Evolutionary conservation across 2,113 vertebrate species (phyloP), one percentile per base, ranked within the genome.

Genomic region (Xiphorhynchus elegans): DNA sequence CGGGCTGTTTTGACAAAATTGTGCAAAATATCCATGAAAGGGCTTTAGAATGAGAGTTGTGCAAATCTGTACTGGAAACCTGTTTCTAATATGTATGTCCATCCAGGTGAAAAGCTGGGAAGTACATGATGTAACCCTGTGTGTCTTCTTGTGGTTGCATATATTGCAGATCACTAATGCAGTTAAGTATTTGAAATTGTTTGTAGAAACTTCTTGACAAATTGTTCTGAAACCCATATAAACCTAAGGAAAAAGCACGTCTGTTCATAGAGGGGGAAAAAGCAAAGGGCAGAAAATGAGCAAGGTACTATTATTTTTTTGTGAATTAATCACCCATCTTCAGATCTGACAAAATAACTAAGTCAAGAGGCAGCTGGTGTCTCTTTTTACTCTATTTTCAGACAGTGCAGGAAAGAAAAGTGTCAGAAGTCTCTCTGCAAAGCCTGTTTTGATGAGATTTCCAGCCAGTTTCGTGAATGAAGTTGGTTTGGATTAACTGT

Each of bases 391-490:
- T 94, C 47, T 81, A 10, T 94, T 95, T 93, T 80, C 79, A 90
- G 64, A 29, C 59, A 53, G 6, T 63, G 17, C 29, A 88, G 60
- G 47, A 94, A 94, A 84, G 16, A 88, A 50, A 89, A 88, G 35
- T 94, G 64, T 75, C 72, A 93, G 68, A 96, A 90, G 86, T 86
- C 52, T 91, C 89, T 74, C 56, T 89, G 68, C 69, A 95, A 94
- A 89, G 19, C 44, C 52, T 86, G 13, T 87, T 92, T 80, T 93
- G 88, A 89, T 84, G 88, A 87, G 83, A 84, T 92, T 96, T 94
- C 93, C 73, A 93, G 83, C 50, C 76, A 92, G 85, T 92, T 95
- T 87, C 62, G 53, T 89, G 85, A 92, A 91, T 94, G 87, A 94
- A 75, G 58, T 49, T 84, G 49, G 60, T 92, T 89, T 94, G 83